phyloP scores from a whole-genome alignment of 23 tunicate species.

The Trididemnum nubilum region DNA sequence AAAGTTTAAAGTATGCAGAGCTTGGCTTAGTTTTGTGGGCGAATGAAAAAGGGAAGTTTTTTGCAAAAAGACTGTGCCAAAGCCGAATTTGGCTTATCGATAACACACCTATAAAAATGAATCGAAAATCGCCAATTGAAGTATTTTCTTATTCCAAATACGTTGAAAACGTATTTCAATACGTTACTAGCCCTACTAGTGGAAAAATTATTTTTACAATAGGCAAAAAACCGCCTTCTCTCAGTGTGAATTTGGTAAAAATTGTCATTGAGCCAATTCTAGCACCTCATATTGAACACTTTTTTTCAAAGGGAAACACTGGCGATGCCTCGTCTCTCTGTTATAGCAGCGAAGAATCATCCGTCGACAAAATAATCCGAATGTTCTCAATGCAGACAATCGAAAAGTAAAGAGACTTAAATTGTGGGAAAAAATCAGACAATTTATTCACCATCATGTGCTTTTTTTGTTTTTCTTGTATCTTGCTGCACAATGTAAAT shows the following conservation, averaged over 20 bases:
- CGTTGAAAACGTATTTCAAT: not conserved
- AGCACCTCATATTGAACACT: slow-evolving; percentile 1
- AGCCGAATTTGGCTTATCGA: not conserved
- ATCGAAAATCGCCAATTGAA: not conserved
- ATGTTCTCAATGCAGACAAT: slow-evolving; percentile 6
- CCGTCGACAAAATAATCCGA: not conserved
- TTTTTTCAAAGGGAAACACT: not conserved
- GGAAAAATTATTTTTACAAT: not conserved
- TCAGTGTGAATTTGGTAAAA: not conserved
- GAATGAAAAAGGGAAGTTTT: not conserved
- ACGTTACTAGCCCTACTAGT: not conserved
- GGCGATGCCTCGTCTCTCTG: not conserved
- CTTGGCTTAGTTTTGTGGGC: not conserved
- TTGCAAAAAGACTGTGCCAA: slow-evolving; percentile 23
- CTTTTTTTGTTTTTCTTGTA: too few species aligned
- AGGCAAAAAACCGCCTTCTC: slow-evolving; percentile 16
- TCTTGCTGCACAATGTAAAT: too few species aligned
- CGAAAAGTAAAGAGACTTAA: not conserved
- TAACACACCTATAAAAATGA: not conserved
- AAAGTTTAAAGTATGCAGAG: slow-evolving; percentile 11
- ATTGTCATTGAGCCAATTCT: not conserved
- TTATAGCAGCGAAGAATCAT: slow-evolving; percentile 7
- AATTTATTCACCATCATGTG: too few species aligned
- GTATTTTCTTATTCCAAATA: slow-evolving; percentile 10
- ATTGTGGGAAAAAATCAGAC: too few species aligned